Percentiles rank a stretch among this genome's conserved stretches.
phyloP scores from a whole-genome alignment of 2,797 vertebrate species.

The Etheostoma perlongum region DNA sequence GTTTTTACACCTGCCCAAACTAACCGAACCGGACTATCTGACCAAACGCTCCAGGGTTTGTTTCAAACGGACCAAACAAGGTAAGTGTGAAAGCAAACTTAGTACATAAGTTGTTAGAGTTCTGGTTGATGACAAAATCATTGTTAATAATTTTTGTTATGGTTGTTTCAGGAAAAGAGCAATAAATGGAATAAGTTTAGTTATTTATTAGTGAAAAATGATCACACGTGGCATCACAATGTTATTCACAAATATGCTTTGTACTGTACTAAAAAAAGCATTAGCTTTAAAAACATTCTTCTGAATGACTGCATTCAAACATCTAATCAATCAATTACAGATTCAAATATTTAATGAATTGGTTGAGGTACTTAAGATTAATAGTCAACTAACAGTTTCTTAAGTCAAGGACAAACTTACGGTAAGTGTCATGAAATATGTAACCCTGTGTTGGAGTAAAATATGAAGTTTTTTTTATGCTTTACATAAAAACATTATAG shows the following conservation, averaged over 20 bases:
- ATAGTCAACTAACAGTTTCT: background rate
- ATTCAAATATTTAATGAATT: background rate
- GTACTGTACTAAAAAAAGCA: background rate
- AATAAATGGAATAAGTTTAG: too few species aligned
- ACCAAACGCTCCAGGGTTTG: too few species aligned
- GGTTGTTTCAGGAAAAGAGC: slow-evolving; percentile 5
- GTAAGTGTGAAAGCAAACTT: background rate
- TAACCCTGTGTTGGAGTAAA: background rate
- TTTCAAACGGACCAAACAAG: too few species aligned
- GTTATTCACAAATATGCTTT: background rate
- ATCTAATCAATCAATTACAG: background rate
- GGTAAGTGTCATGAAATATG: background rate
- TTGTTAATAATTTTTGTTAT: background rate
- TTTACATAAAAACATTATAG: too few species aligned
- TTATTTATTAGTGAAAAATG: background rate
- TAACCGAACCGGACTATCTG: too few species aligned
- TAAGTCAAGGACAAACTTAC: background rate
- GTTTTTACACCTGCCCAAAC: too few species aligned
- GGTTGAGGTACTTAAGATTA: background rate
- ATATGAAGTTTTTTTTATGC: too few species aligned
- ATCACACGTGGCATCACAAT: background rate
- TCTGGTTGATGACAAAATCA: background rate
- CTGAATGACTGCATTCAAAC: background rate
- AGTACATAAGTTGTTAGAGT: background rate
- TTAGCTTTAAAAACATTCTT: background rate